These are phyloP conservation scores for Euglossa dilemma DNA, from an alignment of 1,140 invertebrate genomes.

Conservation along the genomic window DNA sequence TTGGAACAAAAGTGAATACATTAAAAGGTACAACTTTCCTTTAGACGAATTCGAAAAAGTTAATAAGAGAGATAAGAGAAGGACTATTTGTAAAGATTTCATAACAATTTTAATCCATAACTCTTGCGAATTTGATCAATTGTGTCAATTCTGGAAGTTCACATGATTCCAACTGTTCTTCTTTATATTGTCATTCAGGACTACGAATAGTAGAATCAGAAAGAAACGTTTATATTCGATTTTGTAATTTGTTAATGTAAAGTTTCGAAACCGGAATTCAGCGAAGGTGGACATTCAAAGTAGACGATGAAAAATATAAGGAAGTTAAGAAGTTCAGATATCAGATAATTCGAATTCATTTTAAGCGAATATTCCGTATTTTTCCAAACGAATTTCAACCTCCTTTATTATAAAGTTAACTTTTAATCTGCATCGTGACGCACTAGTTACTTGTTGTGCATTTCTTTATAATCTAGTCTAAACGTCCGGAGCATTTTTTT, in stretches of 20 bases:
- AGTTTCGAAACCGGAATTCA: neutral
- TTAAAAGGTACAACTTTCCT: neutral
- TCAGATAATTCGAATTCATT: neutral
- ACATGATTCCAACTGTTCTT: neutral
- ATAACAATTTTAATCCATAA: neutral
- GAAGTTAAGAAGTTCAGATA: neutral
- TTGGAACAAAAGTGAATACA: neutral
- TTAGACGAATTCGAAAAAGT: neutral
- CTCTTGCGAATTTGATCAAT: neutral
- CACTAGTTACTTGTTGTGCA: conserved; percentile 5
- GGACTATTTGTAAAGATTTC: neutral
- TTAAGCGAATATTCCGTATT: neutral
- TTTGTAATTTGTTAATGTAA: neutral
- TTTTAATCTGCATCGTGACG: neutral
- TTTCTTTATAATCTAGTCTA: conserved; percentile 52
- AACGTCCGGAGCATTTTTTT: conserved; percentile 28
- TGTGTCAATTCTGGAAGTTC: neutral
- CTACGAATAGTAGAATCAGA: neutral
- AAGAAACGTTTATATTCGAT: neutral
- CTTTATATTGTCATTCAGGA: neutral
- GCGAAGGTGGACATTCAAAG: neutral
- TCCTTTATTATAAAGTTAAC: neutral
- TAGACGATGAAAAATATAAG: too few species aligned
- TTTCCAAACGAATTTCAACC: neutral
- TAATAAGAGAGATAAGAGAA: neutral